Percentiles rank a stretch among this genome's conserved stretches.
Conservation (phyloP, 2,113 vertebrate species). For the Formicarius rufipectus region DNA sequence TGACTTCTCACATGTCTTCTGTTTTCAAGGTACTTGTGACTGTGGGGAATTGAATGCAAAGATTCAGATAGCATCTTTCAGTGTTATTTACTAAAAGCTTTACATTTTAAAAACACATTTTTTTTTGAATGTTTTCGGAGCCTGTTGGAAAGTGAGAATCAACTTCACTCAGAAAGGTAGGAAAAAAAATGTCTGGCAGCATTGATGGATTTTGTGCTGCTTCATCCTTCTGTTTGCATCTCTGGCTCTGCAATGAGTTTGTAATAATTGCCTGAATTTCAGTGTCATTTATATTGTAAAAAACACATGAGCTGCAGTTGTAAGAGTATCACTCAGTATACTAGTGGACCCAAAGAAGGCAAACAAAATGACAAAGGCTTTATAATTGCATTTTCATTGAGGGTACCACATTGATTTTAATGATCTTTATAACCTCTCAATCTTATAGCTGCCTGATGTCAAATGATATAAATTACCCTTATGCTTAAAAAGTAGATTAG, state of each 20-base stretch:
- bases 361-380: not conserved
- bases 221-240: not conserved
- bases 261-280: not conserved
- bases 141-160: not conserved
- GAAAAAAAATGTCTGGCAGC: not conserved
- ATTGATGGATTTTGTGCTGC: not conserved
- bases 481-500: not conserved
- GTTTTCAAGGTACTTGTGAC: not conserved
- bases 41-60: not conserved
- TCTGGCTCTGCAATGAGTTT: not conserved
- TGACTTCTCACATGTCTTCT: not conserved
- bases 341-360: not conserved
- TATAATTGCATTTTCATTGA: not conserved
- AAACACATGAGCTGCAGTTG: not conserved
- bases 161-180: not conserved
- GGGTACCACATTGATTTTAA: not conserved
- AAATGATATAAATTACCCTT: not conserved
- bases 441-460: not conserved
- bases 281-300: not conserved
- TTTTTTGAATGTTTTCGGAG: not conserved
- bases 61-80: not conserved
- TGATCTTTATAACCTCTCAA: not conserved
- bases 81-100: not conserved
- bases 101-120: not conserved
- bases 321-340: not conserved